Conservation (phyloP, 2,113 vertebrate species). For the Stercorarius parasiticus region DNA sequence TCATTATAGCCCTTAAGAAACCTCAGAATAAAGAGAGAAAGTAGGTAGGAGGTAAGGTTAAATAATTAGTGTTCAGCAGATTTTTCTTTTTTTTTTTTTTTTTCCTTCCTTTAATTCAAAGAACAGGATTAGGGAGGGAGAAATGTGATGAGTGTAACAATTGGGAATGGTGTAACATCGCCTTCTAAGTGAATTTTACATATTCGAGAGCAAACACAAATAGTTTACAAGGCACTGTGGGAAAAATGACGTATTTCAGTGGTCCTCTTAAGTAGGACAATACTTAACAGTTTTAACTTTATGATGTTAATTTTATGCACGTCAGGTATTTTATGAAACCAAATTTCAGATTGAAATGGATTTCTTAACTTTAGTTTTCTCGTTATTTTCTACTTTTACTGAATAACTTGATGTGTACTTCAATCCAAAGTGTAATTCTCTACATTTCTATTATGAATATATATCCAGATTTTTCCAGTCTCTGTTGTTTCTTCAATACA, state of each 20-base stretch:
- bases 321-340: not conserved
- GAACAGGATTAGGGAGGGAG: slow-evolving; percentile 64
- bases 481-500: not conserved
- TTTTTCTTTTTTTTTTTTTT: slow-evolving; percentile 24
- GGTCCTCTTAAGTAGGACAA: not conserved
- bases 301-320: not conserved
- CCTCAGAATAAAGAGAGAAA: slow-evolving; percentile 87
- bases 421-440: not conserved
- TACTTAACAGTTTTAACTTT: slow-evolving; percentile 31
- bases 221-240: slow-evolving; percentile 14
- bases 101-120: slow-evolving; percentile 61
- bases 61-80: slow-evolving; percentile 91
- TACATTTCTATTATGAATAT: not conserved
- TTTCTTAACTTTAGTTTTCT: not conserved
- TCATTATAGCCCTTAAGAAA: slow-evolving; percentile 97
- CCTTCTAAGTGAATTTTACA: slow-evolving; percentile 53
- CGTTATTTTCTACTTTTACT: not conserved
- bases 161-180: slow-evolving; percentile 43
- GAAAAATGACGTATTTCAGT: slow-evolving; percentile 24
- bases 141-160: slow-evolving; percentile 74
- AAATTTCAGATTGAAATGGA: not conserved
- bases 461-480: not conserved
- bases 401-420: not conserved
- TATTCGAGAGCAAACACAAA: slow-evolving; percentile 38
- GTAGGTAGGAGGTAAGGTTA: slow-evolving; percentile 98